These are phyloP conservation scores for Paracanthobrama guichenoti DNA, from an alignment of 2,113 vertebrate species.

Conservation along the genomic window DNA sequence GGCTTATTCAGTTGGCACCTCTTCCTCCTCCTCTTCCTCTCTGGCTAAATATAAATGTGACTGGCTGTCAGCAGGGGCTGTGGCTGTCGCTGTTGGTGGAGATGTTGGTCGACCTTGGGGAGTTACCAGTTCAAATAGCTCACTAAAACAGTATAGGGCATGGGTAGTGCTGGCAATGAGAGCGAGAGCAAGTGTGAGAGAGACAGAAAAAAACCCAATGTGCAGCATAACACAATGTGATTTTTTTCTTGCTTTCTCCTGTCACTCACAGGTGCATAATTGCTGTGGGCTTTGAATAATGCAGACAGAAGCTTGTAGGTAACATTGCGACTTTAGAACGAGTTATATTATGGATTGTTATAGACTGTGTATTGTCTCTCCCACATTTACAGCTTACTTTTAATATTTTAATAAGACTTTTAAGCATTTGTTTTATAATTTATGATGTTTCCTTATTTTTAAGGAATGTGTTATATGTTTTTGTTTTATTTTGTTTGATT, in stretches of 20 bases:
- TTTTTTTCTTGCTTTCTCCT: conserved; percentile 30
- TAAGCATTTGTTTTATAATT: not conserved
- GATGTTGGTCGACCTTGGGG: conserved; percentile 55
- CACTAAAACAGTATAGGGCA: conserved; percentile 17
- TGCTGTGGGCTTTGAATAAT: conserved; percentile 61
- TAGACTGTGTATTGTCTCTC: not conserved
- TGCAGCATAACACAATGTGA: not conserved
- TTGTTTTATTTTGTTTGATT: not conserved
- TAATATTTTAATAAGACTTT: not conserved
- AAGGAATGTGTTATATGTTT: too few relatives aligned
- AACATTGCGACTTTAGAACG: not conserved
- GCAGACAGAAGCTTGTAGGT: conserved; percentile 58
- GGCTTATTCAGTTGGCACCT: conserved; percentile 57
- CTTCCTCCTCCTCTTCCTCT: conserved; percentile 62
- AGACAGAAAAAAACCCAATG: not conserved
- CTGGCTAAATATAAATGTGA: conserved; percentile 70
- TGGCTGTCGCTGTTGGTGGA: conserved; percentile 52
- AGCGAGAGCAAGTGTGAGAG: not conserved
- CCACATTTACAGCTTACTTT: not conserved
- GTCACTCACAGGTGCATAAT: conserved; percentile 50
- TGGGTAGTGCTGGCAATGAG: conserved; percentile 9
- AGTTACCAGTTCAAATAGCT: conserved; percentile 31
- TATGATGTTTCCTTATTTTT: too few relatives aligned
- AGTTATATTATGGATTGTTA: not conserved
- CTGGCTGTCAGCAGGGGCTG: conserved; percentile 49